A percentile compares a stretch with the other conserved stretches of the same genome.
phyloP scores from a whole-genome alignment of 2,888 invertebrate species.

The Dyspetes luteomarginatus region DNA sequence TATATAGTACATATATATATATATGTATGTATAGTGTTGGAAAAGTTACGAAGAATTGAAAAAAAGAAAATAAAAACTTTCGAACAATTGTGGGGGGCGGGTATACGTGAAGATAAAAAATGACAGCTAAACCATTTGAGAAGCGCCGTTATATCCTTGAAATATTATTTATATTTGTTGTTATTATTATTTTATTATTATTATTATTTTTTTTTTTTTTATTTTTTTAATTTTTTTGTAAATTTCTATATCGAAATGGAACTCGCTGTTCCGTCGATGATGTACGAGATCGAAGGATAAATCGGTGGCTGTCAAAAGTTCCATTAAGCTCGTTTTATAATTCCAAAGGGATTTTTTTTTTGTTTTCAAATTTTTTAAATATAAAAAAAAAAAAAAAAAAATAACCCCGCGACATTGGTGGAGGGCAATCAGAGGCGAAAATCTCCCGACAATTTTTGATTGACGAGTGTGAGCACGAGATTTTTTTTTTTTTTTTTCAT shows the following conservation, averaged over 20 bases:
- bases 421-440: not conserved
- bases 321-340: not conserved
- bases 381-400: too few species aligned
- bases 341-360: not conserved
- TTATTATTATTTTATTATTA: too few species aligned
- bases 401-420: not conserved
- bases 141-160: not conserved
- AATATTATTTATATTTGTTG: conserved; percentile 27
- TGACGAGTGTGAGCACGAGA: not conserved
- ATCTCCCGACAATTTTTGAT: not conserved
- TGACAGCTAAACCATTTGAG: not conserved
- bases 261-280: not conserved
- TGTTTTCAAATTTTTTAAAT: not conserved
- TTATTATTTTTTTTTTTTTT: not conserved
- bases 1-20: too few species aligned
- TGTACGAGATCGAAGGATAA: not conserved
- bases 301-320: not conserved
- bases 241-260: conserved; percentile 2
- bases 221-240: not conserved
- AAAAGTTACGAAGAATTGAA: conserved; percentile 7
- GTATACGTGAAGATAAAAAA: not conserved
- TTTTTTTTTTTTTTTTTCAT: too few species aligned
- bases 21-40: too few species aligned
- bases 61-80: not conserved
- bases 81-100: not conserved